phyloP scores from a whole-genome alignment of 2,888 invertebrate genomes.

The Amiota mariae region DNA sequence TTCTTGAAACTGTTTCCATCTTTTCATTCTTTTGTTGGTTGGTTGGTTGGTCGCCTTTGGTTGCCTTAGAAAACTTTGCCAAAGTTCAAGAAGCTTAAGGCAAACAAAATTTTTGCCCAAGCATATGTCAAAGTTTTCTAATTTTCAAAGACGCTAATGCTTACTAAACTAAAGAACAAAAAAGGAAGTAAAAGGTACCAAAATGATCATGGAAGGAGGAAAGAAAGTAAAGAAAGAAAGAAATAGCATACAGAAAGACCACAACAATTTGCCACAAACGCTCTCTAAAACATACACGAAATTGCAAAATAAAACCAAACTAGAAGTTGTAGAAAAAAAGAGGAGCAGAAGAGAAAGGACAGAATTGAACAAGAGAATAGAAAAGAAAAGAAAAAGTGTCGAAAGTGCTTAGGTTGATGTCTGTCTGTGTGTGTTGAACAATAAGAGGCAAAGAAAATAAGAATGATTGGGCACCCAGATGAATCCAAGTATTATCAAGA shows the following conservation, averaged over 20 bases:
- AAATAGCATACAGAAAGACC: no score
- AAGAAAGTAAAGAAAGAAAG: no score
- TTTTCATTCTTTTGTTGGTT: not conserved
- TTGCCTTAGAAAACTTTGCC: constrained; percentile 39
- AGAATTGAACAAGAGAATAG: not conserved
- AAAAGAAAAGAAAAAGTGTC: constrained; percentile 15
- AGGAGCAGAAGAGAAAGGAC: no score
- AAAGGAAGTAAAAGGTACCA: not conserved
- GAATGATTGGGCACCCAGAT: not conserved
- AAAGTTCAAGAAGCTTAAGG: constrained; percentile 23
- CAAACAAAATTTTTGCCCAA: constrained; percentile 11
- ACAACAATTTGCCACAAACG: no score
- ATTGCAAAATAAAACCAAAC: not conserved
- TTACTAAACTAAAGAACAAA: constrained; percentile 20
- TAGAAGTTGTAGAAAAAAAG: no score
- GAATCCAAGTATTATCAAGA: constrained; percentile 13
- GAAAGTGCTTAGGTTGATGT: not conserved
- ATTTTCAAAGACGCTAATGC: constrained; percentile 49
- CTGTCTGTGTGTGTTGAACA: constrained; percentile 8
- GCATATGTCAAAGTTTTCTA: constrained; percentile 60
- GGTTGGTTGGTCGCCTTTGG: not conserved
- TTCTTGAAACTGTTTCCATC: no score
- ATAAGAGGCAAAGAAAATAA: not conserved
- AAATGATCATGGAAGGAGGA: no score
- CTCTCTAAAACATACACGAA: no score